phyloP scores from a whole-genome alignment of 2,888 invertebrate species.

The Fragum whitleyi region DNA sequence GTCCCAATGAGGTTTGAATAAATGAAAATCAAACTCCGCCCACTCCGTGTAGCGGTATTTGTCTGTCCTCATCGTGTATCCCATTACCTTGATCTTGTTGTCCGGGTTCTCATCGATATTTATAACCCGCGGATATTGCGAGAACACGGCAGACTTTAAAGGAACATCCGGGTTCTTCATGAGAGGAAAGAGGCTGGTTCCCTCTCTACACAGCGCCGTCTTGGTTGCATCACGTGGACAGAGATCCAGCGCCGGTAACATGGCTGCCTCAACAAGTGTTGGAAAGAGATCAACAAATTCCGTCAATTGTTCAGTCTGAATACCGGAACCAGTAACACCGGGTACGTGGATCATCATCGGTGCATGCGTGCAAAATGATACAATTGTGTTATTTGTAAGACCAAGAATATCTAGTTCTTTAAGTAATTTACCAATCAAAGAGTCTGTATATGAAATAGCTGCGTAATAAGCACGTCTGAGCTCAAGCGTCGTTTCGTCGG shows the following conservation, averaged over 20 bases:
- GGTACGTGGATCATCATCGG: slow-evolving; percentile 77
- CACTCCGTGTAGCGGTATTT: slow-evolving; percentile 68
- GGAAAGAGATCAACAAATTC: slow-evolving; percentile 77
- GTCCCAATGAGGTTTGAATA: slow-evolving; percentile 57
- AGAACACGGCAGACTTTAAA: slow-evolving; percentile 61
- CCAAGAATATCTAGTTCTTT: slow-evolving; percentile 61
- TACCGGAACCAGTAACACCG: slow-evolving; percentile 68
- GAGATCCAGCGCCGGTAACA: slow-evolving; percentile 49
- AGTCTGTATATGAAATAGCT: slow-evolving; percentile 65
- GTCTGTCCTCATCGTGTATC: slow-evolving; percentile 70
- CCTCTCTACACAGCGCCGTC: slow-evolving; percentile 67
- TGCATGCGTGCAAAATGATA: slow-evolving; percentile 70
- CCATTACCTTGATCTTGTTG: slow-evolving; percentile 59
- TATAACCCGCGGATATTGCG: slow-evolving; percentile 67
- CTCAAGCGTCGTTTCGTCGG: slow-evolving; percentile 55
- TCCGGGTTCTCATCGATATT: not conserved
- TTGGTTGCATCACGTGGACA: slow-evolving; percentile 65
- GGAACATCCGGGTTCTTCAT: slow-evolving; percentile 42
- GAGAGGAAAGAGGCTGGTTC: slow-evolving; percentile 68
- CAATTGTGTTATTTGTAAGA: slow-evolving; percentile 66
- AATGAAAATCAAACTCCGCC: slow-evolving; percentile 48
- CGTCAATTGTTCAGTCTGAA: slow-evolving; percentile 64
- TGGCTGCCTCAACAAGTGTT: slow-evolving; percentile 74
- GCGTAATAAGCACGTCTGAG: slow-evolving; percentile 71
- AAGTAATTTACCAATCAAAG: slow-evolving; percentile 60